These are phyloP conservation scores for Recurvirostra avosetta DNA, from an alignment of 2,113 vertebrate genomes.

Conservation along the genomic window DNA sequence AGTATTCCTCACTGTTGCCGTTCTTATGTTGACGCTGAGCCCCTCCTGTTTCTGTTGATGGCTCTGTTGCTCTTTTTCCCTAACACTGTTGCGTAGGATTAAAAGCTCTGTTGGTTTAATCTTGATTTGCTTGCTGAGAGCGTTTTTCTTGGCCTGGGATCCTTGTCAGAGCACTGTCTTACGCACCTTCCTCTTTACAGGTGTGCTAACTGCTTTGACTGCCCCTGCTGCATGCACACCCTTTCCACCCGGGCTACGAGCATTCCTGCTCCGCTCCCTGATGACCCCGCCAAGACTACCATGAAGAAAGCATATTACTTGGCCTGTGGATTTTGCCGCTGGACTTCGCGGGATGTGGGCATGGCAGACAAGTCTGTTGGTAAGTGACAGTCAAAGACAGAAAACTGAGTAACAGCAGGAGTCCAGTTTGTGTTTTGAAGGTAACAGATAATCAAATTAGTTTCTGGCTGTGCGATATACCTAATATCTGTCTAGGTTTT, in stretches of 20 bases:
- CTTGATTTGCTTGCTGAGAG: background rate
- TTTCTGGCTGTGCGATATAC: fast-evolving
- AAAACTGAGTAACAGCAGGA: background rate
- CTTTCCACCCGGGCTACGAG: constrained; percentile 96
- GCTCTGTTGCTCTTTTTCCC: background rate
- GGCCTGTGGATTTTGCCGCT: constrained; percentile 97
- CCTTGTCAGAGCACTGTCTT: background rate
- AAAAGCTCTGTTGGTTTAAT: background rate
- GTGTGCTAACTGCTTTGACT: constrained; percentile 98
- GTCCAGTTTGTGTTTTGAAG: background rate
- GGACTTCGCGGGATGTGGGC: constrained; percentile 96
- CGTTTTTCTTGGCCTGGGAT: background rate
- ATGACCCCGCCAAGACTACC: constrained; percentile 93
- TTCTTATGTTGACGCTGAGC: background rate
- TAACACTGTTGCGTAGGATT: background rate
- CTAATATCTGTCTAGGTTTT: background rate
- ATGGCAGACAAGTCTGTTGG: constrained; percentile 99
- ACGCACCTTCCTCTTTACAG: constrained; percentile 54
- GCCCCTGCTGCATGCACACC: constrained; percentile 98
- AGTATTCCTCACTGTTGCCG: background rate
- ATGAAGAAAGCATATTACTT: constrained; percentile 99
- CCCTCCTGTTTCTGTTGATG: background rate
- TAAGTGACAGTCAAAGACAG: constrained; percentile 61
- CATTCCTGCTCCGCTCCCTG: constrained; percentile 91
- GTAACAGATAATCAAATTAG: background rate